These are phyloP conservation scores for Zhuqinia jingwanae DNA, from an alignment of 2,888 invertebrate genomes.

Conservation along the genomic window DNA sequence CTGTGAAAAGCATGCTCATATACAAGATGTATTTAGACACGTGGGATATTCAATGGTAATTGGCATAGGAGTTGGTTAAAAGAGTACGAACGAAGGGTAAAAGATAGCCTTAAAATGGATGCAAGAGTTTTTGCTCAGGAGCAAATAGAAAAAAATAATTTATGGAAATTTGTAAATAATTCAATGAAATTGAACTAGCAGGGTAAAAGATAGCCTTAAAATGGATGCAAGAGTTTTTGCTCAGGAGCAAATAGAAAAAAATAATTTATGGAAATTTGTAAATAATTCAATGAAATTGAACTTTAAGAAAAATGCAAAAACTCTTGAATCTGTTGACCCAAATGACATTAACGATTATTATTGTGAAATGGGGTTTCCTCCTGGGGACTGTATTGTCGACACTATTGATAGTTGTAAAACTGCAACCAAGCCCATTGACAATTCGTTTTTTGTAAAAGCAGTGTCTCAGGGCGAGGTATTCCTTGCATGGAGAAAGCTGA, in stretches of 20 bases:
- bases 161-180: not conserved
- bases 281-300: not conserved
- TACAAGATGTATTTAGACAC: no score
- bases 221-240: not conserved
- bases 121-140: not conserved
- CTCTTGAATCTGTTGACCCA: not conserved
- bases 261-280: not conserved
- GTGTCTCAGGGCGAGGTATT: constrained; percentile 13
- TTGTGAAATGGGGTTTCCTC: constrained; percentile 48
- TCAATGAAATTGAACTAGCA: not conserved
- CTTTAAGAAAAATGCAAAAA: not conserved
- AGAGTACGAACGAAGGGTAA: not conserved
- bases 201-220: not conserved
- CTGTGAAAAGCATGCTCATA: no score
- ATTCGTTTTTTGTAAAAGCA: not conserved
- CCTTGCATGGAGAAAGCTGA: constrained; percentile 39
- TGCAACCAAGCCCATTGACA: not conserved
- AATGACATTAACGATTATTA: constrained; percentile 49
- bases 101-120: not conserved
- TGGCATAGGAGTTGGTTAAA: not conserved
- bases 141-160: not conserved
- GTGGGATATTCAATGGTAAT: no score
- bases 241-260: not conserved
- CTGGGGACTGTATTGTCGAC: not conserved
- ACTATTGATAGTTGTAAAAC: not conserved